Percentiles rank a stretch among this genome's conserved stretches.
phyloP scores from a whole-genome alignment of 2,797 vertebrate species.

The Ciconia nigra region DNA sequence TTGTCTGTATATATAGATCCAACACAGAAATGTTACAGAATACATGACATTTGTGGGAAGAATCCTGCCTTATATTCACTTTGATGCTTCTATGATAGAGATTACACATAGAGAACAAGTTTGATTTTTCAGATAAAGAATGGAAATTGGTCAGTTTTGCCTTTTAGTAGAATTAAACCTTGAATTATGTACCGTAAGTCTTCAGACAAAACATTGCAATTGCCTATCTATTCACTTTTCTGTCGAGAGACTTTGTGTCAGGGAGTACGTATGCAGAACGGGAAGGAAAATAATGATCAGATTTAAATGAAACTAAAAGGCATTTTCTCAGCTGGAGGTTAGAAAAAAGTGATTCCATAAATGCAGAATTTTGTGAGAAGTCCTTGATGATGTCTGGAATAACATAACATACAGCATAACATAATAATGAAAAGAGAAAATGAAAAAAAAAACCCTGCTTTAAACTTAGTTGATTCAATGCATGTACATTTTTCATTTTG shows the following conservation, averaged over 20 bases:
- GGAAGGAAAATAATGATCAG: conserved; percentile 67
- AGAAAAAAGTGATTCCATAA: conserved; percentile 57
- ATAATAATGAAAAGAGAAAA: conserved; percentile 45
- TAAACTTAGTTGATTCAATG: background rate
- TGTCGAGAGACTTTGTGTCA: conserved; percentile 38
- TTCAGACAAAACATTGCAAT: conserved; percentile 39
- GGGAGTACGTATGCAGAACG: background rate
- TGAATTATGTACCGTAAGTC: conserved; percentile 32
- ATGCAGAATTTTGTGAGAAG: conserved; percentile 47
- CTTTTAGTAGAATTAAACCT: conserved; percentile 45
- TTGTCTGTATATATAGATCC: background rate
- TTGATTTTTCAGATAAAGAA: conserved; percentile 37
- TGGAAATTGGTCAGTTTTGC: conserved; percentile 20
- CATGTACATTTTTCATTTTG: conserved; percentile 19
- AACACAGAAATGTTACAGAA: background rate
- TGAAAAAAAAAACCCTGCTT: background rate
- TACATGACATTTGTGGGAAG: background rate
- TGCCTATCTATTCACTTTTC: conserved; percentile 18
- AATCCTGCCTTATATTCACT: background rate
- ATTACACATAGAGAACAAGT: background rate
- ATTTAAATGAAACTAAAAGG: conserved; percentile 65
- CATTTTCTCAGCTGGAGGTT: conserved; percentile 71
- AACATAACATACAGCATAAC: conserved; percentile 32
- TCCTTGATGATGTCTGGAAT: conserved; percentile 21
- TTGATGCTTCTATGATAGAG: background rate